Conservation (phyloP, 2,797 vertebrate genomes). For the Sebastes cheni region DNA sequence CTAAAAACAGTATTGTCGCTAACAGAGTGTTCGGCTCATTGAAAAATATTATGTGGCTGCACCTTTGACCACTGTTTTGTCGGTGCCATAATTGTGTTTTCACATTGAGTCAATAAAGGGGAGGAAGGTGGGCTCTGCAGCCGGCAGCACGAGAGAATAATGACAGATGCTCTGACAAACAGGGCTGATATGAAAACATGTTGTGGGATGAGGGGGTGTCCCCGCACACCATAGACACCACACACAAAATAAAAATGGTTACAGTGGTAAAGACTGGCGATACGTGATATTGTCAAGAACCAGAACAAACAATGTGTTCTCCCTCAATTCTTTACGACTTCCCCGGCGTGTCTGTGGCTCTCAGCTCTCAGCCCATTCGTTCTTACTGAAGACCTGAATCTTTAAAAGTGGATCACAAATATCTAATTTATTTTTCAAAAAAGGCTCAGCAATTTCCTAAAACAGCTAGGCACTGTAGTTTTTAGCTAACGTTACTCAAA, state of each 20-base stretch:
- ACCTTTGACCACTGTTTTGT: constrained; percentile 59
- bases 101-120: constrained; percentile 68
- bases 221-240: background rate
- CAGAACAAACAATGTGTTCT: background rate
- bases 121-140: constrained; percentile 37
- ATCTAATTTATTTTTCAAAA: background rate
- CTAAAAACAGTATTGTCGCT: background rate
- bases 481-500: background rate
- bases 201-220: constrained; percentile 62
- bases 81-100: constrained; percentile 64
- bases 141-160: constrained; percentile 24
- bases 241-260: background rate
- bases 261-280: background rate
- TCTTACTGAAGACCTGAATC: background rate
- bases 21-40: constrained; percentile 51
- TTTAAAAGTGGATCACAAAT: background rate
- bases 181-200: constrained; percentile 78
- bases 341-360: background rate
- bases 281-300: background rate
- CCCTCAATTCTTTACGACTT: background rate
- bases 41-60: constrained; percentile 63
- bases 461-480: background rate
- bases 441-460: background rate
- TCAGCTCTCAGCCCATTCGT: background rate
- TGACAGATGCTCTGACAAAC: constrained; percentile 54